Evolutionary conservation across 2,113 vertebrate genomes (phyloP).

Genomic region (Corythoichthys intestinalis): DNA sequence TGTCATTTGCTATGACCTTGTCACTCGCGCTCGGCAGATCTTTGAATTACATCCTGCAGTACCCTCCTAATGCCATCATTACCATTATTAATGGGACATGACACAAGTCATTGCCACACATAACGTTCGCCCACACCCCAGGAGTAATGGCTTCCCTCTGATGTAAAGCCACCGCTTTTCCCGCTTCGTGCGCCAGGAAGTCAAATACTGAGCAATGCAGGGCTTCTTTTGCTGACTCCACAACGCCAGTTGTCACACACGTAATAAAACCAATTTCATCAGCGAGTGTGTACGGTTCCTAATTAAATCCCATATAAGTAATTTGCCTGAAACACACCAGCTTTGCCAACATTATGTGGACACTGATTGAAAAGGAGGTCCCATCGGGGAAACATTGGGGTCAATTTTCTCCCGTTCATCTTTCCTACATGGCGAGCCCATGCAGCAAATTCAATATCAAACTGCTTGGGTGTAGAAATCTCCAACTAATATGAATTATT

Average conservation of each 20-base stretch:
- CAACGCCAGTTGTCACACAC: slow-evolving; percentile 24
- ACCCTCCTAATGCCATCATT: slow-evolving; percentile 62
- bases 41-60: slow-evolving; percentile 56
- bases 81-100: slow-evolving; percentile 71
- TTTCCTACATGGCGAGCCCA: slow-evolving; percentile 34
- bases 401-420: slow-evolving; percentile 18
- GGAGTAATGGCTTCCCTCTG: slow-evolving; percentile 51
- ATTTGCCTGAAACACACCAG: slow-evolving; percentile 40
- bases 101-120: slow-evolving; percentile 63
- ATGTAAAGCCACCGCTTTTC: slow-evolving; percentile 40
- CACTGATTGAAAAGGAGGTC: slow-evolving; percentile 48
- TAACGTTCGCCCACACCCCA: slow-evolving; percentile 41
- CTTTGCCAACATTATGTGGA: slow-evolving; percentile 41
- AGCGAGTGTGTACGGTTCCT: slow-evolving; percentile 24
- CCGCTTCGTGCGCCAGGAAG: slow-evolving; percentile 44
- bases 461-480: slow-evolving; percentile 17
- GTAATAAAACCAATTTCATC: slow-evolving; percentile 50
- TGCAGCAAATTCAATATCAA: slow-evolving; percentile 22
- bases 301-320: slow-evolving; percentile 43
- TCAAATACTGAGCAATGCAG: slow-evolving; percentile 32
- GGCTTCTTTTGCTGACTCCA: slow-evolving; percentile 19
- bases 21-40: slow-evolving; percentile 54
- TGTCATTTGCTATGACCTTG: slow-evolving; percentile 63
- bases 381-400: slow-evolving; percentile 9
- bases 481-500: background rate